Percentiles rank a stretch among this genome's conserved stretches.
phyloP scores from a whole-genome alignment of 2,888 invertebrate species.

The Punctoribates punctum region DNA sequence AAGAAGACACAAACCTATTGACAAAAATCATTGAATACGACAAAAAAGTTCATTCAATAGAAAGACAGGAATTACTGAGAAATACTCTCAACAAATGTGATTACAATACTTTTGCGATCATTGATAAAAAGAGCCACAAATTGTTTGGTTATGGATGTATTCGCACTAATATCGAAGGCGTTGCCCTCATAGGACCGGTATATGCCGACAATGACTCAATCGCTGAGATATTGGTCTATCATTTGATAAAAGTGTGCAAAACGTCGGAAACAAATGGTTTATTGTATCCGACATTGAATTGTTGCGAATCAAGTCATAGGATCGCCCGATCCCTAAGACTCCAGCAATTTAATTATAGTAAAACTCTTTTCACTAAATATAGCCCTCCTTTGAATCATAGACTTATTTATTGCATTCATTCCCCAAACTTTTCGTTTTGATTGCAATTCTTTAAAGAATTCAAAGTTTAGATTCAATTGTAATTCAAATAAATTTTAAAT shows the following conservation, averaged over 20 bases:
- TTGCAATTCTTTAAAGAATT: neutral
- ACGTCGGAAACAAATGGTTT: slow-evolving; percentile 14
- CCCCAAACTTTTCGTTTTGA: slow-evolving; percentile 38
- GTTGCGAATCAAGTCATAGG: slow-evolving; percentile 3
- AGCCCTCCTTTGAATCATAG: slow-evolving; percentile 25
- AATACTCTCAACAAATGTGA: slow-evolving; percentile 1
- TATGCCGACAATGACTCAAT: slow-evolving; percentile 36
- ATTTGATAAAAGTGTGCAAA: slow-evolving; percentile 20
- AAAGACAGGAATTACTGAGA: slow-evolving; percentile 3
- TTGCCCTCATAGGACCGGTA: slow-evolving; percentile 32
- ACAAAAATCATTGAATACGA: slow-evolving; percentile 26
- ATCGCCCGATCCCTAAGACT: slow-evolving; percentile 17
- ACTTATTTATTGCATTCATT: slow-evolving; percentile 26
- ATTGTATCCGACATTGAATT: neutral
- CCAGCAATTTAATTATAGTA: neutral
- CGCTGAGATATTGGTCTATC: slow-evolving; percentile 33
- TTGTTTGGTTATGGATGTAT: slow-evolving; percentile 39
- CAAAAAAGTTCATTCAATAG: slow-evolving; percentile 23
- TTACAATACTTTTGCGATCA: slow-evolving; percentile 24
- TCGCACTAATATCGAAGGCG: slow-evolving; percentile 23
- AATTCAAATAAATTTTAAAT: too few relatives aligned
- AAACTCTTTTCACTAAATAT: slow-evolving; percentile 25
- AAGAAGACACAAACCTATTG: slow-evolving; percentile 11
- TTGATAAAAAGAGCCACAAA: slow-evolving; percentile 6
- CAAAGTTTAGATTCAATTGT: too few relatives aligned